Evolutionary conservation across 1,140 invertebrate species (phyloP), one percentile per base, ranked within the genome.

Genomic region (Tyrophagus putrescentiae): DNA sequence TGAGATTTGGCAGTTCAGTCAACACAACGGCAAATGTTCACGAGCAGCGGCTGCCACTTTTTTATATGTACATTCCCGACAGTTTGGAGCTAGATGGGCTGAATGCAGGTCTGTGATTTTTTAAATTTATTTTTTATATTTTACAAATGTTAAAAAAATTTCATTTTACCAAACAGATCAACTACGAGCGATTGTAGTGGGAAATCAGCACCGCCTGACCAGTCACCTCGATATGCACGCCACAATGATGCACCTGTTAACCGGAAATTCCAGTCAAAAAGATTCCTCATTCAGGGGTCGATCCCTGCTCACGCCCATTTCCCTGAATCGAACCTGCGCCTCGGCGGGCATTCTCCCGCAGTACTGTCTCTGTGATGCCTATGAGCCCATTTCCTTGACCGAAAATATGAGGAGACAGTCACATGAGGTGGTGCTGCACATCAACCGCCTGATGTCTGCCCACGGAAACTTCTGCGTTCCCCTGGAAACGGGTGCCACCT

Each of bases 141-240:
- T n/a, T n/a, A n/a, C n/a, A n/a, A n/a, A n/a, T n/a, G n/a, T n/a
- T n/a, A n/a, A n/a, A n/a, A n/a, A n/a, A n/a, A n/a, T n/a, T n/a
- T n/a, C n/a, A n/a, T n/a, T n/a, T n/a, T n/a, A n/a, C n/a, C n/a
- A n/a, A n/a, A n/a, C n/a, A n/a, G n/a, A 7, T 48, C 7, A 48
- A 48, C 45, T 48, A 7, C 45, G 45, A 18, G 18, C 7, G 7
- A 48, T 48, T 48, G 18, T 48, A 21, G 6, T 13, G 31, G 18
- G 7, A 13, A 48, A 48, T 48, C 45, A 48, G 18, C 45, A 48
- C 31, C 9, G 7, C 13, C 7, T 48, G 21, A 48, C 45, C 23
- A 48, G 45, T 48, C 45, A 48, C 18, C 9, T 48, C 18, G 45
- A 48, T 21, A 13, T 48, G 7, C 45, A 48, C 18, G 45, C 45